A percentile compares a stretch with the other conserved stretches of the same genome.
Conservation (phyloP, 2,797 vertebrate species). For the Varecia variegata region DNA sequence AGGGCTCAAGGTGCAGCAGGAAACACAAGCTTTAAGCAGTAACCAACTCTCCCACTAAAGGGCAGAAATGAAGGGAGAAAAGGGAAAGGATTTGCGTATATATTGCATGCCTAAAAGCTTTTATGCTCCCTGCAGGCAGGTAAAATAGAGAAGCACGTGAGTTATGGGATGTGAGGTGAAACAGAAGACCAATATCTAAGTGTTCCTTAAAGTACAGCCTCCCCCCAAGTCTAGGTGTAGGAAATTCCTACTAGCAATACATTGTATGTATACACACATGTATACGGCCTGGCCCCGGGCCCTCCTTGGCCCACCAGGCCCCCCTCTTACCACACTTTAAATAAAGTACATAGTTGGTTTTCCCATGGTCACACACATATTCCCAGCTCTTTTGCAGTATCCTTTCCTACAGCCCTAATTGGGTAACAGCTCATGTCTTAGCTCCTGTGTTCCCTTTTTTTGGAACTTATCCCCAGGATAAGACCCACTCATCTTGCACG, state of each 20-base stretch:
- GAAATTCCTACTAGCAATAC: not conserved
- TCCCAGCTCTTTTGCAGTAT: not conserved
- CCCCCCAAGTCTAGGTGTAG: not conserved
- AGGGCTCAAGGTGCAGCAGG: not conserved
- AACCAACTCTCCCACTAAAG: not conserved
- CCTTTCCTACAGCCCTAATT: too few species aligned
- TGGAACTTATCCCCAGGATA: not conserved
- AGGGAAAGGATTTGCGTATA: not conserved
- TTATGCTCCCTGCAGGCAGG: not conserved
- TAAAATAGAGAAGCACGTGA: not conserved
- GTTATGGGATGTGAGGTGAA: not conserved
- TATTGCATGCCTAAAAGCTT: not conserved
- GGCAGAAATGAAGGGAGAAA: not conserved
- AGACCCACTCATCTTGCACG: not conserved
- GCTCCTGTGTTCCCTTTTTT: not conserved
- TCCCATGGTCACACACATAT: not conserved
- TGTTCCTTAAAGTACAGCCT: not conserved
- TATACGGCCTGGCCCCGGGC: too few species aligned
- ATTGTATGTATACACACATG: not conserved
- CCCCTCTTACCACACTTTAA: not conserved
- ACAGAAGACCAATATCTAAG: not conserved
- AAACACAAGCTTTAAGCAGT: not conserved
- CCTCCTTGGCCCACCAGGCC: too few species aligned
- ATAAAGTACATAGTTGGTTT: not conserved
- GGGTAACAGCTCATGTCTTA: not conserved